Evolutionary conservation across 2,888 invertebrate species (phyloP).

Genomic region (Ectemnius cavifrons): DNA sequence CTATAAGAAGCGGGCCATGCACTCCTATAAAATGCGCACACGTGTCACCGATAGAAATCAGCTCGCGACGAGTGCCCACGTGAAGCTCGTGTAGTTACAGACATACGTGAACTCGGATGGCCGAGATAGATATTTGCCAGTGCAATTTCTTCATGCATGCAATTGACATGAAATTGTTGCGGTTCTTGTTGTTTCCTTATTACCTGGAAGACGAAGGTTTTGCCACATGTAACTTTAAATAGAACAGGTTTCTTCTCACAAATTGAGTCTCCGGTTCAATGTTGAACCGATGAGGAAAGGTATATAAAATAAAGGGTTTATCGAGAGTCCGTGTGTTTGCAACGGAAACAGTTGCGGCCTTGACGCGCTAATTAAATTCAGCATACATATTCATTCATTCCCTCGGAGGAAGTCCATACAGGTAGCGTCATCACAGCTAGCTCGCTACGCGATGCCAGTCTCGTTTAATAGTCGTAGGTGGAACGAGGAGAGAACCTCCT

Average conservation of each 20-base stretch:
- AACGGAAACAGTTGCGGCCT: conserved; percentile 70
- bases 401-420: conserved; percentile 64
- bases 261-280: too few species aligned
- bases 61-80: conserved; percentile 13
- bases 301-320: conserved; percentile 23
- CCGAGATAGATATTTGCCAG: conserved; percentile 34
- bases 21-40: conserved; percentile 12
- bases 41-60: conserved; percentile 16
- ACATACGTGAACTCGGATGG: conserved; percentile 29
- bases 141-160: not conserved
- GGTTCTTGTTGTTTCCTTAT: too few species aligned
- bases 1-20: too few species aligned
- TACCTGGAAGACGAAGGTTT: too few species aligned
- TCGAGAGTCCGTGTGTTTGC: conserved; percentile 36
- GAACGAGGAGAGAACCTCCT: conserved; percentile 9
- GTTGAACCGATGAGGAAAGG: not conserved
- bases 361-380: conserved; percentile 71
- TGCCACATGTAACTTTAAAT: too few species aligned
- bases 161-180: too few species aligned
- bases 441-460: conserved; percentile 31
- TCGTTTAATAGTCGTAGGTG: conserved; percentile 17
- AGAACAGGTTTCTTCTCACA: too few species aligned
- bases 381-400: conserved; percentile 71
- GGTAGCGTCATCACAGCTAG: conserved; percentile 43
- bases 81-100: not conserved